phyloP scores from a whole-genome alignment of 2,888 invertebrate species.

The Phalangium opilio region DNA sequence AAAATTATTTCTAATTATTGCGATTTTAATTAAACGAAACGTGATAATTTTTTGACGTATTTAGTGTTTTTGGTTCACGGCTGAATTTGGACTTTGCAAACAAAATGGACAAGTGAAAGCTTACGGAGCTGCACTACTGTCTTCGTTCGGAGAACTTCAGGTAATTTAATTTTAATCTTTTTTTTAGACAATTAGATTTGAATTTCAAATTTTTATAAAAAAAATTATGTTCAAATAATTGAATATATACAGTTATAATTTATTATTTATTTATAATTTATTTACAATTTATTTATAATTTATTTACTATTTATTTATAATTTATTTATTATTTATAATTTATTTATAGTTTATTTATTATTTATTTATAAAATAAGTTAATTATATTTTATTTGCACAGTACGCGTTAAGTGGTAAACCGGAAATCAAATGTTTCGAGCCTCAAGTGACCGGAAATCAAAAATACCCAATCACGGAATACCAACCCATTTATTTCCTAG shows the following conservation, averaged over 20 bases:
- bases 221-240: no score
- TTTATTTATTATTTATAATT: slow-evolving; percentile 1
- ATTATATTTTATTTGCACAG: slow-evolving; percentile 8
- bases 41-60: slow-evolving; percentile 22
- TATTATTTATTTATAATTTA: no score
- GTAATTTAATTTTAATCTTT: no score
- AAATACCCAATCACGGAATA: slow-evolving; percentile 60
- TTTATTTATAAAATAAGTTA: no score
- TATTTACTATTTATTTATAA: no score
- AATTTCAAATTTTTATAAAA: no score
- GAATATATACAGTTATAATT: no score
- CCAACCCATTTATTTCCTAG: slow-evolving; percentile 94
- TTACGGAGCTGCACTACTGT: slow-evolving; percentile 94
- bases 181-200: no score
- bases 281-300: no score
- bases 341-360: no score
- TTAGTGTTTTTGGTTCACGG: slow-evolving; percentile 94
- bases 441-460: slow-evolving; percentile 74
- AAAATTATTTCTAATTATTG: no score
- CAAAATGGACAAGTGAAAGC: slow-evolving; percentile 85
- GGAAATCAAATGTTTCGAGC: slow-evolving; percentile 81
- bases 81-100: slow-evolving; percentile 95
- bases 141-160: slow-evolving; percentile 84
- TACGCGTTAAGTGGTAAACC: slow-evolving; percentile 45
- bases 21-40: no score